Evolutionary conservation across 1,140 invertebrate species (phyloP).

Genomic region (Gonatopus flavifemur): DNA sequence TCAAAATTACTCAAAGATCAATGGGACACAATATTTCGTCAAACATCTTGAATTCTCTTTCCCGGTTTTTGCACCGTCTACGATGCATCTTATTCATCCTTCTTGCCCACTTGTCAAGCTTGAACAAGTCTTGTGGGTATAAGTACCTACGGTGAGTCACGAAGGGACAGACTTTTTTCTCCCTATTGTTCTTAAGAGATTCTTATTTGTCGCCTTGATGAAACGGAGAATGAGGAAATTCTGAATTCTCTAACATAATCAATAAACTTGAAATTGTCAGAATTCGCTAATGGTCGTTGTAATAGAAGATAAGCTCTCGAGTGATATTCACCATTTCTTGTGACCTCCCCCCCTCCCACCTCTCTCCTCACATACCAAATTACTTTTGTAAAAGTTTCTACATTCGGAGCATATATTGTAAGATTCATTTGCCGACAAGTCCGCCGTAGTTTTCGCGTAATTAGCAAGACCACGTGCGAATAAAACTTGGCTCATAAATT

Average conservation of each 20-base stretch:
- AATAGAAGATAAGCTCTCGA: neutral
- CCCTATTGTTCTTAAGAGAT: neutral
- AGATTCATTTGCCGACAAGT: too few species aligned
- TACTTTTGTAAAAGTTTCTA: neutral
- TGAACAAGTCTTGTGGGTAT: neutral
- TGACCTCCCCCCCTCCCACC: neutral
- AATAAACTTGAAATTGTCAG: neutral
- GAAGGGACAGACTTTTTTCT: neutral
- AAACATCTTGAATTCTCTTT: neutral
- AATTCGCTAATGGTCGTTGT: neutral
- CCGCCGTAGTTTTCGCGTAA: conserved; percentile 11
- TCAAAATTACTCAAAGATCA: neutral
- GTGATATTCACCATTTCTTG: neutral
- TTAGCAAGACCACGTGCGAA: conserved; percentile 25
- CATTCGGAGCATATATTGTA: too few species aligned
- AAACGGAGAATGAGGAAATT: neutral
- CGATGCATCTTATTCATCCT: neutral
- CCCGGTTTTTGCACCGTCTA: neutral
- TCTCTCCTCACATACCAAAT: neutral
- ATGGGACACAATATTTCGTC: neutral
- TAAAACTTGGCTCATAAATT: conserved; percentile 39
- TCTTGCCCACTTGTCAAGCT: neutral
- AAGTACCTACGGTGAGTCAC: neutral
- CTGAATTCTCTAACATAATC: too few species aligned
- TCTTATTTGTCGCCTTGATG: neutral